Base-by-base conservation (phyloP, 2,113 vertebrate genomes). In the Cacatua alba region DNA sequence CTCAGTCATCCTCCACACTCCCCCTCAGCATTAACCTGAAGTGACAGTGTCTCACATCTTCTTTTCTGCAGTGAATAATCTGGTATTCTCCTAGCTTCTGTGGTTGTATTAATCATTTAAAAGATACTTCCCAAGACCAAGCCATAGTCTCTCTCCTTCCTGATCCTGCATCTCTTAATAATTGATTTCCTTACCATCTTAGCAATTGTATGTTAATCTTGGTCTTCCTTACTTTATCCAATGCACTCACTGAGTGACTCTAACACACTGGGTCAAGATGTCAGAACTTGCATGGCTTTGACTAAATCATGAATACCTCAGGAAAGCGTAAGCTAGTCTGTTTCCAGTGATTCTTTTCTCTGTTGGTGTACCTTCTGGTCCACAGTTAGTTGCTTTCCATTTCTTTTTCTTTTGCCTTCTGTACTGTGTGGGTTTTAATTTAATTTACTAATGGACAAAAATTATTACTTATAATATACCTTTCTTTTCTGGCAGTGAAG, bases 281-380 rank as follows among this genome's bases (percentile, higher is more conserved):
- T 33, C 6, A 49, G 39, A 39, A 82, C 17, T 28, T 57, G 4
- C 12, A 20, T 18, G 16, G 6, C 9, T 82, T 49, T 78, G 33
- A 46, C 7, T 33, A 37, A 79, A 15, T 62, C 16, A 14, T n/a
- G 20, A 67, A 64, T 26, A 41, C 4, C 11, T 76, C 41, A 57
- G 10, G 63, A 49, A 67, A 82, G 17, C 0, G 0, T 16, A 80
- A 52, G 7, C 1, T 28, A 6, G 7, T n/a, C 18, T 71, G 13
- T 48, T 65, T 67, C 29, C 28, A 17, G 16, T 18, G 1, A 43
- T 31, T 48, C 11, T 43, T 84, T 71, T 49, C 23, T 91, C 35
- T 86, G 29, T 11, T 52, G 20, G n/a, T 49, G 2, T 39, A 59
- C 17, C 63, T 71, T 63, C 18, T 67, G 19, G 10, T 53, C 10